These are phyloP conservation scores for Carettochelys insculpta DNA, from an alignment of 2,113 vertebrate genomes.

Conservation along the genomic window DNA sequence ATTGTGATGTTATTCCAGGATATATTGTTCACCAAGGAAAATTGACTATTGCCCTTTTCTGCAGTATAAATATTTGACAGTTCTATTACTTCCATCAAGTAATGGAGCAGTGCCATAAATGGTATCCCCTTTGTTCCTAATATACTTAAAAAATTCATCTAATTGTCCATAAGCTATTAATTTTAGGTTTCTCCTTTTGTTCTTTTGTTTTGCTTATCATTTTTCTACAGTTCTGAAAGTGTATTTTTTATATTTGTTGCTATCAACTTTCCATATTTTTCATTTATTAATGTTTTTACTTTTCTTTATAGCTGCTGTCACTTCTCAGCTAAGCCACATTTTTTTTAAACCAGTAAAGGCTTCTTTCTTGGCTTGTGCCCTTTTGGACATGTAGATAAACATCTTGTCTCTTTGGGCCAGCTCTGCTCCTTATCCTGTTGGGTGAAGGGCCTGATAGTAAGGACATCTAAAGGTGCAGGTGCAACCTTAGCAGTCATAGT, in stretches of 20 bases:
- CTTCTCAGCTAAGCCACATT: no score
- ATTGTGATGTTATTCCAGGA: not conserved
- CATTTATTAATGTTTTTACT: not conserved
- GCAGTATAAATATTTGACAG: not conserved
- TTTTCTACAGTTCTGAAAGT: not conserved
- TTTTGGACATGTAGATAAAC: no score
- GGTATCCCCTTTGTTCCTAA: not conserved
- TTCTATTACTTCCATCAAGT: not conserved
- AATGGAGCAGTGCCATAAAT: not conserved
- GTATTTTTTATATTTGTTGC: not conserved
- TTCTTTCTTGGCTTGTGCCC: no score
- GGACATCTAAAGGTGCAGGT: not conserved
- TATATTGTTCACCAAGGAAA: not conserved
- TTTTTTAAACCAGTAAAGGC: no score
- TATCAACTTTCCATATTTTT: not conserved
- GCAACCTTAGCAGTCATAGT: not conserved
- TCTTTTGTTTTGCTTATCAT: not conserved
- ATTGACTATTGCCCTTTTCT: not conserved
- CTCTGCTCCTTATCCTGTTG: not conserved
- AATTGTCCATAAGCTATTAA: not conserved
- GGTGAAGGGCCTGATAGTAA: not conserved
- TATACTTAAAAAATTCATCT: no score
- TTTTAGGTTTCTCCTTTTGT: not conserved
- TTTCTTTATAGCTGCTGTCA: not conserved
- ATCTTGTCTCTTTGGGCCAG: not conserved